phyloP scores from a whole-genome alignment of 2,113 vertebrate species.

The Crocuta crocuta region DNA sequence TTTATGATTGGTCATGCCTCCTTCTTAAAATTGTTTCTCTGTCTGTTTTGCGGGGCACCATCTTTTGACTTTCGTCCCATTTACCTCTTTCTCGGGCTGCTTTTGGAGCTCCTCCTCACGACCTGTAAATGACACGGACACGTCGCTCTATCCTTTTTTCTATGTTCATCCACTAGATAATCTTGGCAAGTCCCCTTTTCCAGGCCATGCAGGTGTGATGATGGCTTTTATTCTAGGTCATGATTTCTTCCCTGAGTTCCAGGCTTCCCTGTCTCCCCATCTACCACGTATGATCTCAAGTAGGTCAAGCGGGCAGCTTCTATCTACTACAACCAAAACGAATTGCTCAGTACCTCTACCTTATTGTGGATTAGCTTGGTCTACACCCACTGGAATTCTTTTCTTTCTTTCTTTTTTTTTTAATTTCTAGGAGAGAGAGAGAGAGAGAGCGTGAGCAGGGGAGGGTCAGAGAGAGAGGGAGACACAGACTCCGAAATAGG shows the following conservation, averaged over 20 bases:
- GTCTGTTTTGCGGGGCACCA: too few species aligned
- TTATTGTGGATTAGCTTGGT: background rate
- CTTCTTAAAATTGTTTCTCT: background rate
- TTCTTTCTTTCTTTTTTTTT: too few species aligned
- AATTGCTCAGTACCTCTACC: accelerated
- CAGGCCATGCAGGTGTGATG: background rate
- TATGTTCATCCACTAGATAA: background rate
- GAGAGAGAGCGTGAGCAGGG: too few species aligned
- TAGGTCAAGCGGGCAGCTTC: background rate
- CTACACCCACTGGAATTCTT: background rate
- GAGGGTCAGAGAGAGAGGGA: too few species aligned
- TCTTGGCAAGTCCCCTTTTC: background rate
- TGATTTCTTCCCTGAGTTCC: background rate
- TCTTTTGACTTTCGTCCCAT: background rate
- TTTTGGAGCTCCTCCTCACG: background rate
- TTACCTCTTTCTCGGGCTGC: too few species aligned
- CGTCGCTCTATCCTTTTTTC: background rate
- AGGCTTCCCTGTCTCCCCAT: background rate
- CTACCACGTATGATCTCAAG: background rate
- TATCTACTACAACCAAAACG: background rate
- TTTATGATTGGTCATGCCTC: background rate
- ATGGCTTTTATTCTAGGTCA: background rate
- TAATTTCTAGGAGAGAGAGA: too few species aligned
- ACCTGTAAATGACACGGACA: background rate
- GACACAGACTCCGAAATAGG: too few species aligned